These are phyloP conservation scores for Clangula hyemalis DNA, from an alignment of 2,797 vertebrate genomes.

Conservation along the genomic window DNA sequence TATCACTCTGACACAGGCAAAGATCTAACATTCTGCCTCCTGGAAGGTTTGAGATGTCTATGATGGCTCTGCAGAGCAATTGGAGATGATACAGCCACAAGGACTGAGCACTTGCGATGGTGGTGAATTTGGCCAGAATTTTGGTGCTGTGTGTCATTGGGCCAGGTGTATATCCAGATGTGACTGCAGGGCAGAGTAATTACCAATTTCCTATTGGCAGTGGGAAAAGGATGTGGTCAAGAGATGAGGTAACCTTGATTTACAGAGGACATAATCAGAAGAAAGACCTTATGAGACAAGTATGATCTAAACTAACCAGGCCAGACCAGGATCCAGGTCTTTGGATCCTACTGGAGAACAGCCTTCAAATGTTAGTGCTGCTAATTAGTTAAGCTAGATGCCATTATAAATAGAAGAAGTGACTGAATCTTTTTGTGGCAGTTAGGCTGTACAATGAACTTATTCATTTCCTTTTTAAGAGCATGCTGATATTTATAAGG, in stretches of 20 bases:
- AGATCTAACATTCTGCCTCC: not conserved
- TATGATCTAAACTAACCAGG: not conserved
- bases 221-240: not conserved
- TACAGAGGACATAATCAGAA: not conserved
- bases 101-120: not conserved
- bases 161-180: not conserved
- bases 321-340: not conserved
- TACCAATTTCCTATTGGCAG: not conserved
- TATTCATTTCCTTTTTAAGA: conserved; percentile 35
- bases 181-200: not conserved
- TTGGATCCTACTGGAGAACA: not conserved
- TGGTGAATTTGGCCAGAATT: not conserved
- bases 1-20: not conserved
- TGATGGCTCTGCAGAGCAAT: not conserved
- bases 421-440: not conserved
- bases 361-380: not conserved
- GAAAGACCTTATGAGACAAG: not conserved
- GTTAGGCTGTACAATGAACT: not conserved
- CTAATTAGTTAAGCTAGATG: conserved; percentile 25
- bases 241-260: not conserved
- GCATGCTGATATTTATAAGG: not conserved
- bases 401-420: conserved; percentile 37
- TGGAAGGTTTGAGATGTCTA: not conserved
- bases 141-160: not conserved
- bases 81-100: not conserved